These are phyloP conservation scores for Siniperca obscura DNA, from an alignment of 2,797 vertebrate species.

Conservation along the genomic window DNA sequence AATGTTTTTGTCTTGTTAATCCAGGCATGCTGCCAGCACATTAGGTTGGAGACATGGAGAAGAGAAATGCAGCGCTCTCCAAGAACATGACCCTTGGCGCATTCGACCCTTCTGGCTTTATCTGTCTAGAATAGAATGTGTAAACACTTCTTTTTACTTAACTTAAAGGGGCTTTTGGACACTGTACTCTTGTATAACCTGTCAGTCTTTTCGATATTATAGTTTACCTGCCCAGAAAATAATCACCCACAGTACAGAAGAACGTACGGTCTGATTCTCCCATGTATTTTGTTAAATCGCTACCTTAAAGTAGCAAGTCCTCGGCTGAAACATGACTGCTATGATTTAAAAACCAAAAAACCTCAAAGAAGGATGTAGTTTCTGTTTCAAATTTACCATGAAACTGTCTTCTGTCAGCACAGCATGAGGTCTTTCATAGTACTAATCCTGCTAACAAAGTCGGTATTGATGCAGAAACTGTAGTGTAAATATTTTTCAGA, in stretches of 20 bases:
- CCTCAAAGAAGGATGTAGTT: not conserved
- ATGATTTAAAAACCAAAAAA: not conserved
- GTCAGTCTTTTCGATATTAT: slow-evolving; percentile 3
- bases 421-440: slow-evolving; percentile 20
- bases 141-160: slow-evolving; percentile 46
- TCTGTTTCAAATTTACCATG: slow-evolving; percentile 46
- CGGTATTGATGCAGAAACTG: slow-evolving; percentile 26
- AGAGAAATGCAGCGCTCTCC: slow-evolving; percentile 68
- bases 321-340: not conserved
- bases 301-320: not conserved
- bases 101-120: slow-evolving; percentile 50
- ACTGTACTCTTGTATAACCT: slow-evolving; percentile 6
- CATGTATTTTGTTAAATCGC: slow-evolving; percentile 6
- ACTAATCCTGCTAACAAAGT: slow-evolving; percentile 44
- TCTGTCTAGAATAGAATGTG: slow-evolving; percentile 57
- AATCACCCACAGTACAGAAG: not conserved
- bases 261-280: not conserved
- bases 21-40: slow-evolving; percentile 71
- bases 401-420: slow-evolving; percentile 32
- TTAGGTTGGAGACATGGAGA: slow-evolving; percentile 73
- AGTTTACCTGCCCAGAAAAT: slow-evolving; percentile 9
- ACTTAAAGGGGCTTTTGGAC: not conserved
- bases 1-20: slow-evolving; percentile 72
- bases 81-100: slow-evolving; percentile 63
- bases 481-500: slow-evolving; percentile 24